phyloP scores from a whole-genome alignment of 2,113 vertebrate genomes.

The Petaurus breviceps region DNA sequence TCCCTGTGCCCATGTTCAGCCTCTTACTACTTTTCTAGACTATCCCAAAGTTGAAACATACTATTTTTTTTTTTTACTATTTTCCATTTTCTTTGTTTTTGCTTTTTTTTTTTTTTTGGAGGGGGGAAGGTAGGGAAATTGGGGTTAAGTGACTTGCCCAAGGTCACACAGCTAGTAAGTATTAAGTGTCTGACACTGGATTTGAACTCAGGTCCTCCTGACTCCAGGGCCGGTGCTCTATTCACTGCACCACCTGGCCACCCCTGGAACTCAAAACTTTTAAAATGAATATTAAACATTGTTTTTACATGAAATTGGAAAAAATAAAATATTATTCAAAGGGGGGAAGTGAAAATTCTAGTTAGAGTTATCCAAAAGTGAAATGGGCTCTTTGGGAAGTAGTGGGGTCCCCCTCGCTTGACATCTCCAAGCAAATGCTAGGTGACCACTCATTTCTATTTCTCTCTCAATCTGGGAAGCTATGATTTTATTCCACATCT shows the following conservation, averaged over 20 bases:
- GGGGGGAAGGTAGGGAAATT: too few species aligned
- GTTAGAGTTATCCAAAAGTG: neutral
- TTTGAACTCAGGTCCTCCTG: too few species aligned
- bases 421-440: neutral
- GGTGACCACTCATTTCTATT: neutral
- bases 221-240: too few species aligned
- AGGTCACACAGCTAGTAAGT: too few species aligned
- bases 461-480: neutral
- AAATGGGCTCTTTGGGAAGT: neutral
- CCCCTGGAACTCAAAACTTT: too few species aligned
- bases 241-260: too few species aligned
- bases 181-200: too few species aligned
- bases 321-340: neutral
- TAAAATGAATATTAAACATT: neutral
- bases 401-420: neutral
- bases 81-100: too few species aligned
- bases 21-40: neutral
- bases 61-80: too few species aligned
- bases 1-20: neutral
- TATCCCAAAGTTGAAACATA: neutral
- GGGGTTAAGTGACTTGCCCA: too few species aligned
- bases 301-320: neutral
- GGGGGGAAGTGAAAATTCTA: neutral
- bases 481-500: neutral
- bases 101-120: too few species aligned